phyloP scores from a whole-genome alignment of 2,888 invertebrate species.

The Parnassius smintheus region DNA sequence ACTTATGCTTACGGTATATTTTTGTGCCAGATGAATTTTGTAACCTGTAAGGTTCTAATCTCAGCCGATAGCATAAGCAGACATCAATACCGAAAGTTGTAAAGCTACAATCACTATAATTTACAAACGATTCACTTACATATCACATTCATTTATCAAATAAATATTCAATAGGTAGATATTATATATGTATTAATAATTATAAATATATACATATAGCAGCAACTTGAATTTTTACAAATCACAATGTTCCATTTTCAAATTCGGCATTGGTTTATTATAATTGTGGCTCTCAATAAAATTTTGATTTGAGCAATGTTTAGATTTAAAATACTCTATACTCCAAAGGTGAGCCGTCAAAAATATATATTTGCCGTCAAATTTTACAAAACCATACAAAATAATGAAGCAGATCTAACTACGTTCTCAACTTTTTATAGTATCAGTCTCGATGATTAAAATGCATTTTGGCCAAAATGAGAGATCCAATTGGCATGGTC shows the following conservation, averaged over 20 bases:
- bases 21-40: constrained; percentile 34
- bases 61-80: constrained; percentile 21
- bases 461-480: constrained; percentile 78
- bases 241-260: constrained; percentile 62
- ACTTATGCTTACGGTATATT: constrained; percentile 49
- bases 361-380: constrained; percentile 70
- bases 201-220: constrained; percentile 48
- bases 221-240: constrained; percentile 62
- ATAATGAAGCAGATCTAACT: constrained; percentile 77
- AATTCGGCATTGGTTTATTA: constrained; percentile 63
- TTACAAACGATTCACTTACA: constrained; percentile 62
- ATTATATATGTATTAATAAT: constrained; percentile 42
- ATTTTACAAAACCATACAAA: constrained; percentile 69
- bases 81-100: constrained; percentile 53
- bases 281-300: constrained; percentile 71
- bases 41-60: constrained; percentile 18
- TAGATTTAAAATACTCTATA: constrained; percentile 66
- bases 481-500: constrained; percentile 69
- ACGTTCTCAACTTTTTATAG: constrained; percentile 72
- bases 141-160: constrained; percentile 75
- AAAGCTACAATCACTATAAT: constrained; percentile 55
- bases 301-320: constrained; percentile 76
- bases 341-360: constrained; percentile 77
- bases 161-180: constrained; percentile 50
- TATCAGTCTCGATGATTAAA: constrained; percentile 79